phyloP scores from a whole-genome alignment of 1,140 invertebrate genomes.

The Eupristina koningsbergeri region DNA sequence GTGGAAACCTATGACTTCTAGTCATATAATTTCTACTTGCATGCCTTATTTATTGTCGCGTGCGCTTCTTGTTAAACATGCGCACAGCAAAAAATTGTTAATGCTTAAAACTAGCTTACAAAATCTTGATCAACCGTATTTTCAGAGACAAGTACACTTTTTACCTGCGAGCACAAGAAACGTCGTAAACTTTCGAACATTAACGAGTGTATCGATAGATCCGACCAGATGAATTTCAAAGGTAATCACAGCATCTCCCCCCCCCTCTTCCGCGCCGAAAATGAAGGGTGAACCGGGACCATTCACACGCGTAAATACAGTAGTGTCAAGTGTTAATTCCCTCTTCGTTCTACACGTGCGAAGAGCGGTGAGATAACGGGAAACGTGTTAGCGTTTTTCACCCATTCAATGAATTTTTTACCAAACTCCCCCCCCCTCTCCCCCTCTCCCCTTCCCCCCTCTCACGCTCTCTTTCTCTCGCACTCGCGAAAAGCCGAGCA shows the following conservation, averaged over 20 bases:
- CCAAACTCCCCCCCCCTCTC: too few species aligned
- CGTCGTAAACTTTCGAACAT: neutral
- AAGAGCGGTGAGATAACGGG: conserved; percentile 13
- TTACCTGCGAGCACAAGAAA: neutral
- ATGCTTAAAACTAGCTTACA: neutral
- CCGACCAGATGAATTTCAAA: neutral
- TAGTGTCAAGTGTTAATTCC: conserved; percentile 24
- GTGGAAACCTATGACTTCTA: neutral
- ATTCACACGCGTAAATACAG: conserved; percentile 19
- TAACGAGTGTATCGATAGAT: neutral
- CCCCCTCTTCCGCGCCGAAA: neutral
- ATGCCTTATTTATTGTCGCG: conserved; percentile 8
- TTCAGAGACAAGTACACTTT: neutral
- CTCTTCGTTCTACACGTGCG: neutral
- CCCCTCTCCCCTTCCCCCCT: too few species aligned
- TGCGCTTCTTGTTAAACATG: conserved; percentile 3
- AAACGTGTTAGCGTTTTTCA: conserved; percentile 29
- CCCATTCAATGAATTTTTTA: conserved; percentile 26
- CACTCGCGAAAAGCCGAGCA: conserved; percentile 14
- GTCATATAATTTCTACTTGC: conserved; percentile 25
- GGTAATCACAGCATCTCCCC: neutral
- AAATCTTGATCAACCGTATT: neutral
- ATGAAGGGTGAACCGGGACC: neutral
- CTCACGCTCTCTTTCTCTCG: neutral
- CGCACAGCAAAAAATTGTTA: neutral